Evolutionary conservation across 2,888 invertebrate genomes (phyloP), one percentile per base, ranked within the genome.

Genomic region (Chloroclystis v-ata): DNA sequence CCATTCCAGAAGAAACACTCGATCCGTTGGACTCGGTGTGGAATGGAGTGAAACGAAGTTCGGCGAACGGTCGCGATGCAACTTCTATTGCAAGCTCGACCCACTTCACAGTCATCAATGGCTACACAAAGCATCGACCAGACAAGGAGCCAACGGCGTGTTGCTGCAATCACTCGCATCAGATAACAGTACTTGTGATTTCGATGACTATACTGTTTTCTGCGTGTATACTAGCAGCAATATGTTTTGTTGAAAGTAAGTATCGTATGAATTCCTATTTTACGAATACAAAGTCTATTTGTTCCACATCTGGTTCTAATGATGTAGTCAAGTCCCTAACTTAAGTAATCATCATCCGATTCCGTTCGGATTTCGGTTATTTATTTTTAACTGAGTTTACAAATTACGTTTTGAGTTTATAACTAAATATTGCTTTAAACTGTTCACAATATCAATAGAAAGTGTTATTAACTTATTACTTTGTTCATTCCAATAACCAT

Each of bases 161-260:
- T 68, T 94, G 94, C 74, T 95, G 94, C 75, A 89, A 92, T 69
- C 91, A 92, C 59, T 90, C 91, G 48, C 93, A 95, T 68, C 94
- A 95, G 81, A 91, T 95, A 61, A 94, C 95, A 45, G 93, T 95
- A 44, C 90, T 95, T 55, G 94, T 95, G 56, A 89, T 94, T 72
- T 93, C 94, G 41, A 95, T 95, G 93, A 94, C 94, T 60, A 91
- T 93, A 63, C 85, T 95, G 59, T 94, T 95, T 75, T 91, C 95
- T 61, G 89, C 95, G 65, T 94, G 94, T 67, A 93, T 95, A 66
- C 86, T 94, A 58, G 92, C 92, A 32, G 95, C 94, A 65, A 92
- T 95, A 72, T 93, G 94, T 79, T 92, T 93, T 67, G 91, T 95
- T 77, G 95, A 95, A 89, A 92, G 95, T 95, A 78, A 93, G 95